Evolutionary conservation across 2,888 invertebrate species (phyloP).

Genomic region (Nipponacmea schrenckii): DNA sequence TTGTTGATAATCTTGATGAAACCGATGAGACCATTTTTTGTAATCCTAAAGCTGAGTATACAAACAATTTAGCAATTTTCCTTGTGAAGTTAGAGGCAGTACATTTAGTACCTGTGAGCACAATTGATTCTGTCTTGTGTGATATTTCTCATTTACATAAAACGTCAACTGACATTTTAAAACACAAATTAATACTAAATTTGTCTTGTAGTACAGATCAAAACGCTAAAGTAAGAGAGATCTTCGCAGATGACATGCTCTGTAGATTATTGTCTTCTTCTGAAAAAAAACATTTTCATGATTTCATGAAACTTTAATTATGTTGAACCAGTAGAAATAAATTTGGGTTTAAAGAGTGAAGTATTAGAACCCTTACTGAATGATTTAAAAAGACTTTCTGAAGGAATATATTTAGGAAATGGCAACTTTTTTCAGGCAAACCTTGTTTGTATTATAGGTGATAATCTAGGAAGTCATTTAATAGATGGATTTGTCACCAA

Average conservation of each 20-base stretch:
- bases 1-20: background rate
- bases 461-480: background rate
- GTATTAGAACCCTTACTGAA: background rate
- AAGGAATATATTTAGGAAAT: background rate
- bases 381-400: background rate
- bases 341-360: background rate
- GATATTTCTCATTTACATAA: too few relatives aligned
- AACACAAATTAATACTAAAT: too few relatives aligned
- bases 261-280: background rate
- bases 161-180: too few relatives aligned
- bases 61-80: background rate
- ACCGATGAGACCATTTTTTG: background rate
- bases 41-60: background rate
- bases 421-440: background rate
- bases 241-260: background rate
- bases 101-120: background rate
- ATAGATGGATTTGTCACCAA: background rate
- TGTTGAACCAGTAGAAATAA: background rate
- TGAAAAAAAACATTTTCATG: background rate
- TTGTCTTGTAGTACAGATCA: too few relatives aligned
- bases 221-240: too few relatives aligned
- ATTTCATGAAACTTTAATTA: background rate
- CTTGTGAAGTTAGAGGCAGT: background rate
- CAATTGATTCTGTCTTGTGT: too few relatives aligned
- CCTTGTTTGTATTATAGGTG: background rate